Evolutionary conservation across 2,113 vertebrate genomes (phyloP), one percentile per base, ranked within the genome.

Genomic region (Forbesichthys papilliferus): DNA sequence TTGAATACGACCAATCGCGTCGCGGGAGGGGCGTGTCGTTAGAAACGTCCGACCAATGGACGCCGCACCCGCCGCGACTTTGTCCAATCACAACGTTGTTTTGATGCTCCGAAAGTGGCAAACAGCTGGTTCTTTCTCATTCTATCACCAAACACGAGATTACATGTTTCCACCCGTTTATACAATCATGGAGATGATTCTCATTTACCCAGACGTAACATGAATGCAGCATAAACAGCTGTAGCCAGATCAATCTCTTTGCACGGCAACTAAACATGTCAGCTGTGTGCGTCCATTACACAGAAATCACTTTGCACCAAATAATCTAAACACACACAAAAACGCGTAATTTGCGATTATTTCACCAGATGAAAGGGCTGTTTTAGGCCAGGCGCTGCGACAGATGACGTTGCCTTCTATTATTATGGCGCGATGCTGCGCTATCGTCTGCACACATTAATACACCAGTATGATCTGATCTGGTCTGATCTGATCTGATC

Each of bases 31-130:
- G 85, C 55, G 74, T 64, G 53, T 64, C 1, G 42, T 33, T 0
- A 0, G 0, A 27, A 11, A 1, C 27, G 14, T 0, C 10, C 0
- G 48, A 13, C 86, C 78, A 87, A 87, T 88, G 12, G 75, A 1
- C 55, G 5, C 11, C 14, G 9, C 1, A 51, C 49, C 4, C 0
- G 33, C 58, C 13, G 27, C 0, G 9, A 53, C 27, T 47, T 64
- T 14, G 76, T 42, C 89, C 89, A 87, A 91, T 89, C 81, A 71
- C 33, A 59, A 68, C 14, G 84, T 87, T 90, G 89, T 91, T 91
- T 85, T 89, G 88, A 82, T 86, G 48, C 74, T 74, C 55, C 52
- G 54, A 53, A 79, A 77, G 72, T 27, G 27, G 27, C 27, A 2
- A 77, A 86, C 67, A 86, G 75, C 54, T 64, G 54, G 75, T 78